A percentile compares a stretch with the other conserved stretches of the same genome.
These are phyloP conservation scores for Drosophila limbata DNA, from an alignment of 2,888 invertebrate species.

Conservation along the genomic window DNA sequence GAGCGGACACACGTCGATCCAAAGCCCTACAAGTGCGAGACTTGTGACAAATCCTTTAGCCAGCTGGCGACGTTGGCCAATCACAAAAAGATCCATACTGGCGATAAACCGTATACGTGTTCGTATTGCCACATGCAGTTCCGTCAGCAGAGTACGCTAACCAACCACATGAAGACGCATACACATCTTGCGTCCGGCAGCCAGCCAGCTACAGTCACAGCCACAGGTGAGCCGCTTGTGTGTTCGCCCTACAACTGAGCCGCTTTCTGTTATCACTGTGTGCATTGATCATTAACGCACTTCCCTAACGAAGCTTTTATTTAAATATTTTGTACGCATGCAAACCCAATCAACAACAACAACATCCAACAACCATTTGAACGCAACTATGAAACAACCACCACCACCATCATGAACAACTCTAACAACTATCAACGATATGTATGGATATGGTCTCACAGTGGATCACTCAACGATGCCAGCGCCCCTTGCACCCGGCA, in stretches of 20 bases:
- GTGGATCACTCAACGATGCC: conserved; percentile 74
- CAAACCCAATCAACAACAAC: conserved; percentile 50
- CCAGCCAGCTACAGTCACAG: conserved; percentile 71
- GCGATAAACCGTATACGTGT: conserved; percentile 83
- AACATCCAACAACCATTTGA: conserved; percentile 45
- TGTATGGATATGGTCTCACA: conserved; percentile 40
- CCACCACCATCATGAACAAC: conserved; percentile 47
- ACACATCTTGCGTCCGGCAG: conserved; percentile 68
- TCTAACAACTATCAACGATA: conserved; percentile 28
- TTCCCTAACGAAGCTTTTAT: conserved; percentile 85
- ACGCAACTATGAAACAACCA: conserved; percentile 56
- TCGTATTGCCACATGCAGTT: conserved; percentile 84
- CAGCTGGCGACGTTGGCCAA: conserved; percentile 83
- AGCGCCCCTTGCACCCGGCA: conserved; percentile 64
- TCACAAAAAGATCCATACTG: conserved; percentile 83
- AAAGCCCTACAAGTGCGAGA: conserved; percentile 83
- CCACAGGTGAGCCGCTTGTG: conserved; percentile 81
- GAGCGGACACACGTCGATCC: conserved; percentile 84
- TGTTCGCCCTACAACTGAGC: conserved; percentile 83
- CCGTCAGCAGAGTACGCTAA: conserved; percentile 83
- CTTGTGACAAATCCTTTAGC: conserved; percentile 83
- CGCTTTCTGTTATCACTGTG: conserved; percentile 82
- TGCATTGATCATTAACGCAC: conserved; percentile 80
- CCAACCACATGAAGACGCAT: conserved; percentile 84
- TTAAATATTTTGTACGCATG: conserved; percentile 84